Evolutionary conservation across 30 jellyfish, hydroid and myxozoan species (phyloP).

Genomic region (Mastigias papua): DNA sequence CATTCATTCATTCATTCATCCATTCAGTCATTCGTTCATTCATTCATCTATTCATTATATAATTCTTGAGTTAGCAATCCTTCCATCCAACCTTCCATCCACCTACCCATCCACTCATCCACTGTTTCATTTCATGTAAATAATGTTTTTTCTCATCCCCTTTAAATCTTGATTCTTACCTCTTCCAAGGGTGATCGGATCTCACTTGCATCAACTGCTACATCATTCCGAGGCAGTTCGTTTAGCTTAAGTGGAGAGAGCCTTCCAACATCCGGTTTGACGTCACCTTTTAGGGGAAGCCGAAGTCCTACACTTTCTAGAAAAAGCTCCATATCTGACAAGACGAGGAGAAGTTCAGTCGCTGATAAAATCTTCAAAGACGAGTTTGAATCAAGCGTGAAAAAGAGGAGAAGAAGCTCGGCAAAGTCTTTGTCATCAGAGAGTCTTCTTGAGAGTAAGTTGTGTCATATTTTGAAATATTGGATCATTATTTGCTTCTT

Average conservation of each 20-base stretch:
- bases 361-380: constrained; percentile 85
- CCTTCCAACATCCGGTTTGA: constrained; percentile 42
- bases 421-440: constrained; percentile 70
- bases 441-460: constrained; percentile 86
- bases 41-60: too few relatives aligned
- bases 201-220: constrained; percentile 70
- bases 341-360: constrained; percentile 73
- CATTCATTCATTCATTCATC: too few relatives aligned
- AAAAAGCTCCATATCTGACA: constrained; percentile 64
- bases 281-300: constrained; percentile 42
- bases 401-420: constrained; percentile 62
- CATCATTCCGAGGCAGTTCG: constrained; percentile 85
- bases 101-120: background rate
- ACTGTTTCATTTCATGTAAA: background rate
- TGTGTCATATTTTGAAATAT: background rate
- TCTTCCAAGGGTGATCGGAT: constrained; percentile 81
- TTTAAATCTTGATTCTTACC: background rate
- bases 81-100: background rate
- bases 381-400: constrained; percentile 64
- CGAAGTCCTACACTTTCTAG: constrained; percentile 61
- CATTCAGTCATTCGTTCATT: too few relatives aligned
- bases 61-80: background rate
- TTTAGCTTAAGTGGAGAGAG: constrained; percentile 74
- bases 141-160: too few relatives aligned
- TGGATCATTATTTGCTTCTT: background rate